Percentiles rank a stretch among this genome's conserved stretches.
Evolutionary conservation across 2,113 vertebrate species (phyloP).

Genomic region (Entosphenus tridentatus): DNA sequence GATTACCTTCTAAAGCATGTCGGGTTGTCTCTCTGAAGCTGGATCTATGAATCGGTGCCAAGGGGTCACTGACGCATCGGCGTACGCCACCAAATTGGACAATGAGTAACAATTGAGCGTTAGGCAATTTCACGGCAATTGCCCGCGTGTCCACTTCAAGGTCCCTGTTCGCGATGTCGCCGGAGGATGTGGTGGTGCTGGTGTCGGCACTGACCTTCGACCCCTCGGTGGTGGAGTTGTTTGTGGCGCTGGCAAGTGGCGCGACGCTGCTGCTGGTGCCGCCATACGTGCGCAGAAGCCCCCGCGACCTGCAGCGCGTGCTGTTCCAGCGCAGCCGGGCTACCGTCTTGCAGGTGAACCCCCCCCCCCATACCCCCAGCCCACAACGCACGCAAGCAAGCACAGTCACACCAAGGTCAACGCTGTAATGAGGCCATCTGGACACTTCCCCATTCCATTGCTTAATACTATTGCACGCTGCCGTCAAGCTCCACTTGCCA

Average conservation of each 20-base stretch:
- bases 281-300: slow-evolving; percentile 40
- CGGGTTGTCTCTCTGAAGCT: slow-evolving; percentile 12
- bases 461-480: not conserved
- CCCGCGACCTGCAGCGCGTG: slow-evolving; percentile 27
- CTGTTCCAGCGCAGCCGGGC: slow-evolving; percentile 44
- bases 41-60: no score
- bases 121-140: no score
- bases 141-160: slow-evolving; percentile 17
- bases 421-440: no score
- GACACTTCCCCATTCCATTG: no score
- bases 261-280: slow-evolving; percentile 61
- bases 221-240: slow-evolving; percentile 74
- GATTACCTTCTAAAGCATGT: not conserved
- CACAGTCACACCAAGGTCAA: no score
- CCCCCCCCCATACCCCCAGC: no score
- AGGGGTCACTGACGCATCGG: no score
- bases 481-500: not conserved
- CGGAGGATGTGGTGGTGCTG: slow-evolving; percentile 49
- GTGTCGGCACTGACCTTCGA: slow-evolving; percentile 85
- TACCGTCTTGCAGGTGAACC: slow-evolving; percentile 53
- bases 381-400: no score
- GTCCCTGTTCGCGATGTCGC: slow-evolving; percentile 39
- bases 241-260: slow-evolving; percentile 49
- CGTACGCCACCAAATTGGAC: no score
- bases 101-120: no score